phyloP scores from a whole-genome alignment of 2,797 vertebrate species.

The Rhadinocentrus ornatus region DNA sequence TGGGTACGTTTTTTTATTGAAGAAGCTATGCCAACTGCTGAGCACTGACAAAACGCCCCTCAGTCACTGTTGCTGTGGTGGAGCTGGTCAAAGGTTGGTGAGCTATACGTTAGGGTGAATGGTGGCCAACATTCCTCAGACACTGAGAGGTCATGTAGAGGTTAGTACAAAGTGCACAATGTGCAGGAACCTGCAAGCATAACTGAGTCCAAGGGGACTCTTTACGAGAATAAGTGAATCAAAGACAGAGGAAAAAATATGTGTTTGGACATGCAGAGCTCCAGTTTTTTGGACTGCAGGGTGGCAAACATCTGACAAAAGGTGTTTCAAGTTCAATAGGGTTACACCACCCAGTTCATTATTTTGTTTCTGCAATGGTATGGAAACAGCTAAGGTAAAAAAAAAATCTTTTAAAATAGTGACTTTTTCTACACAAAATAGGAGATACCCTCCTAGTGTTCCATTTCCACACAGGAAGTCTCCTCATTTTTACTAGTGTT shows the following conservation, averaged over 20 bases:
- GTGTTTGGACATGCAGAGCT: slow-evolving; percentile 14
- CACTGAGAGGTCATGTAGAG: slow-evolving; percentile 57
- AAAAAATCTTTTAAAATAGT: slow-evolving; percentile 33
- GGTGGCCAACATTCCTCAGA: slow-evolving; percentile 67
- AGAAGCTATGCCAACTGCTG: slow-evolving; percentile 63
- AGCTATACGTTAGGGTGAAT: slow-evolving; percentile 44
- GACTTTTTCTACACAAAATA: slow-evolving; percentile 16
- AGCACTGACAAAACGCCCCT: slow-evolving; percentile 56
- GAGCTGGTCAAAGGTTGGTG: slow-evolving; percentile 33
- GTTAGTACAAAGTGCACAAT: slow-evolving; percentile 46
- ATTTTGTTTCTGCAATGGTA: slow-evolving; percentile 39
- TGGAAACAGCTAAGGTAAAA: slow-evolving; percentile 41
- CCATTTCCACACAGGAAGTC: slow-evolving; percentile 14
- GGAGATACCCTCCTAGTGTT: slow-evolving; percentile 17
- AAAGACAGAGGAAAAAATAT: slow-evolving; percentile 16
- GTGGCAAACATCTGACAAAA: slow-evolving; percentile 60
- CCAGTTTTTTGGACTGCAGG: slow-evolving; percentile 29
- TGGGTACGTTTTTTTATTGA: slow-evolving; percentile 68
- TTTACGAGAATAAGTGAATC: slow-evolving; percentile 20
- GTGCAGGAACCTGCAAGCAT: slow-evolving; percentile 33
- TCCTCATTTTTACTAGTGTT: slow-evolving; percentile 20
- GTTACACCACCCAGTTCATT: slow-evolving; percentile 47
- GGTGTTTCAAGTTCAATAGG: slow-evolving; percentile 53
- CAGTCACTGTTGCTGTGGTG: slow-evolving; percentile 23
- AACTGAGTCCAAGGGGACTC: slow-evolving; percentile 1